Base-by-base conservation (phyloP, 2,797 vertebrate genomes). In the Rhynchotus rufescens region DNA sequence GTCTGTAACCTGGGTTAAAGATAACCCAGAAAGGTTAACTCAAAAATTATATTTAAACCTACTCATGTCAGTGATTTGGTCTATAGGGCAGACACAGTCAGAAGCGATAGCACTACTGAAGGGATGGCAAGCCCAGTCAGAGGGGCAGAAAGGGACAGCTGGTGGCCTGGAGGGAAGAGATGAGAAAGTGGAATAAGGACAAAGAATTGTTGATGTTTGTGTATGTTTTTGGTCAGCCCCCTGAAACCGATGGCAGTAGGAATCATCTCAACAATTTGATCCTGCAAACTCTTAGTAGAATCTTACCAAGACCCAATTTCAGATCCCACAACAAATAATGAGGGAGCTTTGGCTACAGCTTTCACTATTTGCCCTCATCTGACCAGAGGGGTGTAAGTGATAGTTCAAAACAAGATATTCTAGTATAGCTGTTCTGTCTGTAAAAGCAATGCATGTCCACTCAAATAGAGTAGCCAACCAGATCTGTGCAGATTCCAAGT, bases 401-500 rank as follows among this genome's bases (percentile, higher is more conserved):
- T 71, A 79, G 82, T 88, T 83, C 86, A 74, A 93, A 96, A 80
- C 60, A 91, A 92, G 86, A 87, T 77, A 42, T 67, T 93, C 59
- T 87, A 91, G 69, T 67, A 88, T 89, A 88, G 67, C 79, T 87
- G 69, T 85, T 94, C 75, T 56, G 15, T 85, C 93, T 93, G 73
- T 87, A 92, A 93, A 95, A 83, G 76, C 42, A 80, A 65, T 93
- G 90, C 94, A 95, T 89, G 69, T 62, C 88, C 81, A 65, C 73
- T 84, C 66, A 93, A 71, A 94, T 93, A 49, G 3, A 76, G 88
- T 38, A 87, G 94, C 93, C 67, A 88, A 75, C 84, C 77, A 88
- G 93, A 94, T 93, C 90, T 95, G 94, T 81, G 87, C 30, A 61
- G 44, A 60, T 69, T 80, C 89, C 94, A 93, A 89, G 85, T 92